Base-by-base conservation (phyloP, 2,888 invertebrate genomes). In the Chymomyza caudatula region DNA sequence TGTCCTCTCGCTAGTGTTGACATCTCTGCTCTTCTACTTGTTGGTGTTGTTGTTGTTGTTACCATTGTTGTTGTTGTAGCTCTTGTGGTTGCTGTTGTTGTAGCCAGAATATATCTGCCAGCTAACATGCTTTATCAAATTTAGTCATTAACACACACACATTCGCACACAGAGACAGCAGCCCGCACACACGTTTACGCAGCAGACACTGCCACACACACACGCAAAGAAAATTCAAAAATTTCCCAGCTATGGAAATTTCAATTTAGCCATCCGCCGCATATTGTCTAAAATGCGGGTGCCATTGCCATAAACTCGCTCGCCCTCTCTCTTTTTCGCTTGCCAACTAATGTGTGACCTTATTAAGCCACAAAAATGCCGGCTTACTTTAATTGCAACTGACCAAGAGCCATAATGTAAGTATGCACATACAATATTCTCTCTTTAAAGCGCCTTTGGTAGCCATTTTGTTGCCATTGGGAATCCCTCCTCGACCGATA, bases 221-320 rank as follows among this genome's bases (percentile, higher is more conserved):
- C 22, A 37, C 69, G 67, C 71, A 66, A 23, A 55, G 29, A 51
- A 51, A 20, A 51, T 51, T 51, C 63, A 66, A 67, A 68, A 69
- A 60, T 64, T 73, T 76, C 69, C 68, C 70, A 73, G 58, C 65
- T 69, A 78, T 80, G 80, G 68, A 74, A 76, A 78, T 81, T 78
- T 37, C 29, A 37, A 37, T 37, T 11, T 1, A 37, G 11, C 29
- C 29, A 37, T 37, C 8, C 11, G 29, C 29, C 29, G 29, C 11
- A 37, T 37, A 11, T 37, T 37, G 29, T 37, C 29, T 37, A 37
- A 37, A 37, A 37, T 37, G 29, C 29, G 29, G 29, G 29, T 37
- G 2, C 11, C 29, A 37, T 37, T 37, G 29, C 29, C 29, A 37
- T 37, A 37, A 37, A 2, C 29, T 3, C 29, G 8, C 29, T 11